phyloP scores from a whole-genome alignment of 1,140 invertebrate species.

The Panagrolaimus sp. region DNA sequence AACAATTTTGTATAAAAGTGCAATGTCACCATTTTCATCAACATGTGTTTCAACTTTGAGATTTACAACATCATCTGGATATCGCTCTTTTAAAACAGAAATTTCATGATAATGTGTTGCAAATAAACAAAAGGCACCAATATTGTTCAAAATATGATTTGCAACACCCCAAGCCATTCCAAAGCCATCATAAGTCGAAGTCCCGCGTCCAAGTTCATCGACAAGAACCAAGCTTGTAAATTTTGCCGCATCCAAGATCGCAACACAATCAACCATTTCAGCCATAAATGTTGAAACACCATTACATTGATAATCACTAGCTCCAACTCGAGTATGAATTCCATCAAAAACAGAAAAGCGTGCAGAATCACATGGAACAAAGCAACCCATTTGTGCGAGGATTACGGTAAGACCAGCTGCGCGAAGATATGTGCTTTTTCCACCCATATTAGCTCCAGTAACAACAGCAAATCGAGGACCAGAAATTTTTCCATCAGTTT shows the following conservation, averaged over 20 bases:
- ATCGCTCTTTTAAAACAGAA: slow-evolving; percentile 36
- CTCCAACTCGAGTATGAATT: slow-evolving; percentile 78
- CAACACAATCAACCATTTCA: slow-evolving; percentile 91
- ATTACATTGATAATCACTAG: slow-evolving; percentile 73
- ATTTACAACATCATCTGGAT: slow-evolving; percentile 37
- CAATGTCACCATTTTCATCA: slow-evolving; percentile 28
- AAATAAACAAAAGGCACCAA: slow-evolving; percentile 81
- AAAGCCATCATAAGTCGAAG: slow-evolving; percentile 96
- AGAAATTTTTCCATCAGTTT: slow-evolving; percentile 59
- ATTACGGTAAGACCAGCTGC: slow-evolving; percentile 65
- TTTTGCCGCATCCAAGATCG: slow-evolving; percentile 82
- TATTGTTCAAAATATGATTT: slow-evolving; percentile 71
- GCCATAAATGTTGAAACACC: slow-evolving; percentile 90
- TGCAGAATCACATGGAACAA: slow-evolving; percentile 74
- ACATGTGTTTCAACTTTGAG: slow-evolving; percentile 37
- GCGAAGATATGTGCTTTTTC: slow-evolving; percentile 88
- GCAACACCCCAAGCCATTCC: slow-evolving; percentile 95
- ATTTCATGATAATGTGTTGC: slow-evolving; percentile 98
- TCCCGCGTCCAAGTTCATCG: slow-evolving; percentile 93
- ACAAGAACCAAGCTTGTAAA: slow-evolving; percentile 86
- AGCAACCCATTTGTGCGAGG: slow-evolving; percentile 86
- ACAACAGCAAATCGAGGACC: slow-evolving; percentile 17
- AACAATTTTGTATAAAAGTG: slow-evolving; percentile 36
- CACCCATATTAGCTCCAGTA: slow-evolving; percentile 96
- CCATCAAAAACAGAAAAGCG: slow-evolving; percentile 69